Base-by-base conservation (phyloP, 2,797 vertebrate species). In the Microctenopoma stevenorrisi region DNA sequence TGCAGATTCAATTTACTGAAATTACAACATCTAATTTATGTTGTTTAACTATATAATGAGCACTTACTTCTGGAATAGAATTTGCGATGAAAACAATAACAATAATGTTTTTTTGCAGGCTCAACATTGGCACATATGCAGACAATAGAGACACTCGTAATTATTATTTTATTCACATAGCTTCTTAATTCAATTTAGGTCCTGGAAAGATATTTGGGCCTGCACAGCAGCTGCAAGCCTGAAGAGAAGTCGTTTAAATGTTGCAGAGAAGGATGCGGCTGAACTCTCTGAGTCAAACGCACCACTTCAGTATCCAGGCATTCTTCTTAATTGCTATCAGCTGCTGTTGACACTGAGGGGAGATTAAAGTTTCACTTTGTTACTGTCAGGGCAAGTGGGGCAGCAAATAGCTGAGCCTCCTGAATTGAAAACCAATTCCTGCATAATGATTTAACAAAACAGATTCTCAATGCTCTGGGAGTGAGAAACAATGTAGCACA, bases 291-390 rank as follows among this genome's bases (percentile, higher is more conserved):
- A 89, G 84, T 88, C 77, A 77, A 89, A 88, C 64, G 49, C 79
- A 70, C 77, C 81, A 83, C 82, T 91, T 84, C 78, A 84, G 72
- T 74, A 86, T 86, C 82, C 81, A 80, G 83, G 68, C 75, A 75
- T 82, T 85, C 78, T 91, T 79, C 81, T 76, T 86, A 83, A 93
- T 92, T 91, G 87, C 83, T 77, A 91, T 93, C 91, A 92, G 89
- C 86, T 90, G 86, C 87, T 90, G 91, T 90, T 90, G 91, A 93
- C 90, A 86, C 85, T 86, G 84, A 88, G 85, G 89, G 80, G 85
- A 92, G 87, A 90, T 90, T 89, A 88, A 91, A 93, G 88, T 92
- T 93, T 93, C 89, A 93, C 92, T 93, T 92, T 94, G 92, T 92
- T 92, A 84, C 89, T 89, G 91, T 93, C 91, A 83, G 86, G 89